phyloP scores from a whole-genome alignment of 2,113 vertebrate species.

The Nipponia nippon region DNA sequence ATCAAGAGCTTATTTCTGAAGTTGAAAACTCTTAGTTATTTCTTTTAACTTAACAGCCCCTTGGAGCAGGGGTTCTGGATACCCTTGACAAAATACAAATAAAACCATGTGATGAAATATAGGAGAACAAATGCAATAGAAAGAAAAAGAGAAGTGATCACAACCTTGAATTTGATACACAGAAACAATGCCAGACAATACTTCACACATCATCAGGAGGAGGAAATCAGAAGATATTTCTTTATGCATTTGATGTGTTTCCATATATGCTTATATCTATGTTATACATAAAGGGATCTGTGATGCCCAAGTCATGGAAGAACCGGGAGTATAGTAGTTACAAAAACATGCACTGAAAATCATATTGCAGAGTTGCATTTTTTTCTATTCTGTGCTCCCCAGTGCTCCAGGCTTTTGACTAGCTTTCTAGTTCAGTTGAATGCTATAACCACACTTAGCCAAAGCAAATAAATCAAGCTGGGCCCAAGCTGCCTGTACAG shows the following conservation, averaged over 20 bases:
- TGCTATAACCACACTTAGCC: background rate
- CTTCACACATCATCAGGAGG: background rate
- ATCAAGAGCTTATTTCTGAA: background rate
- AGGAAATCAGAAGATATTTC: background rate
- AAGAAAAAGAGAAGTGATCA: background rate
- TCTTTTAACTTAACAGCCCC: background rate
- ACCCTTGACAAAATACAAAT: background rate
- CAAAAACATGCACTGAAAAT: background rate
- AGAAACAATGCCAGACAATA: background rate
- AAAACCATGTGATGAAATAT: background rate
- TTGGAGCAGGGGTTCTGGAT: background rate
- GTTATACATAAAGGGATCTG: background rate
- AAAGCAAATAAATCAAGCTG: constrained; percentile 50
- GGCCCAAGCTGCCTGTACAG: background rate
- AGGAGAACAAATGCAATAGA: background rate
- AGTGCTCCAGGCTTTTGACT: background rate
- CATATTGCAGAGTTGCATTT: background rate
- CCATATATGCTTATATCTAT: background rate
- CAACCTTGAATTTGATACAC: background rate
- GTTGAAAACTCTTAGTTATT: background rate
- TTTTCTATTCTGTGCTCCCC: background rate
- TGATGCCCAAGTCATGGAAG: background rate
- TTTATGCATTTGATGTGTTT: background rate
- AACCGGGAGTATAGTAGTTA: background rate
- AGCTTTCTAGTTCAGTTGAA: background rate